Base-by-base conservation (phyloP, 2,113 vertebrate species). In the Dicaeum eximium region DNA sequence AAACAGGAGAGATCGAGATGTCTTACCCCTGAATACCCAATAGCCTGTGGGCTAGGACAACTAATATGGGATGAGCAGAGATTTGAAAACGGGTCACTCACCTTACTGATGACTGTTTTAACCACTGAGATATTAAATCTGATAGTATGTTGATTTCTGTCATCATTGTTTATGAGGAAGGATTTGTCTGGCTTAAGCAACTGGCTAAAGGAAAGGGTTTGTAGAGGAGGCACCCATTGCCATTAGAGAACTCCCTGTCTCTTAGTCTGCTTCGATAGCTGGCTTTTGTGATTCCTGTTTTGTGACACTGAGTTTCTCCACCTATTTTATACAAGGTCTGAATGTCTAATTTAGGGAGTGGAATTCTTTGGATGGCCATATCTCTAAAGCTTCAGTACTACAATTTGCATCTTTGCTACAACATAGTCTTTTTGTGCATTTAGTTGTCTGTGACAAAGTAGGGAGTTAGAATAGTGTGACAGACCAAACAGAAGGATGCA, bases 101-200 rank as follows among this genome's bases (percentile, higher is more conserved):
- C 83, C 94, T 93, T 83, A 74, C 83, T 64, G 95, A 95, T 96
- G 94, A 97, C 92, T 97, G 38, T 96, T 89, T 91, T 78, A 97
- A 96, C 94, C 95, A 69, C 92, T 27, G 61, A 94, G 92, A 93
- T 95, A 96, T 97, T 97, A 95, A 96, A 91, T 95, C 69, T 94
- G 95, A 96, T 95, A 95, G 69, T 67, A 27, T 56, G 48, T 84
- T 86, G 54, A 80, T 96, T 92, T 95, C 86, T 96, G 15, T 91
- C 83, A 44, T 88, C 67, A 10, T 56, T 91, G 65, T 91, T 95
- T 93, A 93, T 79, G 80, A 84, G 57, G 77, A 93, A 93, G 72
- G 77, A 84, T 94, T 95, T 95, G 69, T 45, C 57, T 91, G 72
- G 56, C 58, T 94, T 92, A 92, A 74, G 88, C 83, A 95, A 83